Conservation (phyloP, 64 coral and sea anemone species). For the Trachythela sp. region DNA sequence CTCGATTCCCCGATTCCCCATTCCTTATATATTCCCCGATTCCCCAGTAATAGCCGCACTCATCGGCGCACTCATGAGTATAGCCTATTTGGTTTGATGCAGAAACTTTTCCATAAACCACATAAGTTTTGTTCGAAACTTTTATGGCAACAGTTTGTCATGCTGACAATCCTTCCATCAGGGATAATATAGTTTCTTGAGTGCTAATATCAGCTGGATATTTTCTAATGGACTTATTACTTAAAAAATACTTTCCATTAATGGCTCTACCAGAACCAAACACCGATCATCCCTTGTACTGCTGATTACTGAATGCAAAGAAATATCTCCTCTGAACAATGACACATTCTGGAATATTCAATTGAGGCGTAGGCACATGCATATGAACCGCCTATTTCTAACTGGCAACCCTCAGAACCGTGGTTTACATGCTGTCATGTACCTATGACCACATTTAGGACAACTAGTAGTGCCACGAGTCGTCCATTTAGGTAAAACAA, state of each 20-base stretch:
- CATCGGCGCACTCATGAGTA: too few relatives aligned
- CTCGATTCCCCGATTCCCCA: too few relatives aligned
- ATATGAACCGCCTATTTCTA: not conserved
- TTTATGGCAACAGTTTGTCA: not conserved
- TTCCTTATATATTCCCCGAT: too few relatives aligned
- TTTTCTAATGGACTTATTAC: not conserved
- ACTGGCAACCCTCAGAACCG: not conserved
- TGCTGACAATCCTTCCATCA: not conserved
- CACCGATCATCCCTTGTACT: not conserved
- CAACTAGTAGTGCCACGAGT: not conserved
- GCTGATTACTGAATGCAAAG: not conserved
- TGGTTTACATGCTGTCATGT: constrained; percentile 8
- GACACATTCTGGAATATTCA: constrained; percentile 12
- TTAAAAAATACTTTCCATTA: not conserved
- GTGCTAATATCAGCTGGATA: not conserved
- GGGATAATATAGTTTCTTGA: not conserved
- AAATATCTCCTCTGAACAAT: not conserved
- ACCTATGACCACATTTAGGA: constrained; percentile 3
- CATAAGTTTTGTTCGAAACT: not conserved
- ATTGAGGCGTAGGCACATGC: not conserved
- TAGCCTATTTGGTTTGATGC: not conserved
- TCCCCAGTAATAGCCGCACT: too few relatives aligned
- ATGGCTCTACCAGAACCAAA: not conserved
- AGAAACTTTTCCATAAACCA: not conserved
- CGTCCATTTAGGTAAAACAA: constrained; percentile 9